Conservation (phyloP, 1,140 invertebrate species). For the Hyles vespertilio region DNA sequence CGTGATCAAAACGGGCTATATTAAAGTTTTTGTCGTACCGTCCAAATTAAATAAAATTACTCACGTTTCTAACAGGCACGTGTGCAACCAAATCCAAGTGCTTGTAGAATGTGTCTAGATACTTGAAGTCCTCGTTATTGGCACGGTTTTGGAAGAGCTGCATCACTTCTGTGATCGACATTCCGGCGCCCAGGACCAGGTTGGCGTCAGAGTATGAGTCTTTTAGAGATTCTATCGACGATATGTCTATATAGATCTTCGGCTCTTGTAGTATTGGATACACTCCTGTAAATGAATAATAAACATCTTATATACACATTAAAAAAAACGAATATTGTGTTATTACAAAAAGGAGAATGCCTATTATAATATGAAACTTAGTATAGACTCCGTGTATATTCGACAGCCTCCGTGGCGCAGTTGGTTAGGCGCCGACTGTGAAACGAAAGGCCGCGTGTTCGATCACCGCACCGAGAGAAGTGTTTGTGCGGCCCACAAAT, state of each 20-base stretch:
- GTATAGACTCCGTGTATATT: too few species aligned
- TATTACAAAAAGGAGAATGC: too few species aligned
- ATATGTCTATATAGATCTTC: conserved; percentile 50
- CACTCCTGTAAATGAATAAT: conserved; percentile 45
- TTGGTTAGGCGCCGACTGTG: too few species aligned
- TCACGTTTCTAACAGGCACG: conserved; percentile 84
- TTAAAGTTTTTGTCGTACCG: too few species aligned
- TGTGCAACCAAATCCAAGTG: conserved; percentile 84
- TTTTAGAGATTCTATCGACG: conserved; percentile 80
- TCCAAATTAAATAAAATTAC: conserved; percentile 34
- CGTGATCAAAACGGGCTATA: too few species aligned
- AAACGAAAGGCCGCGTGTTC: too few species aligned
- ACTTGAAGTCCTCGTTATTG: conserved; percentile 66
- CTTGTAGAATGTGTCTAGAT: conserved; percentile 65
- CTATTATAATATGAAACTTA: too few species aligned
- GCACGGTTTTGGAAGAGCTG: conserved; percentile 76
- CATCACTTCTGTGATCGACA: conserved; percentile 81
- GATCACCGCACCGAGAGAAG: too few species aligned
- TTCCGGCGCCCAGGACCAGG: conserved; percentile 80
- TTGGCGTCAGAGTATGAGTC: conserved; percentile 67
- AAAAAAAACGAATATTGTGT: too few species aligned
- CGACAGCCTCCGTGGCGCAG: too few species aligned
- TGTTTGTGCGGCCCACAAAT: too few species aligned
- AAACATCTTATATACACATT: too few species aligned
- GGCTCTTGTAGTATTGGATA: conserved; percentile 36